Evolutionary conservation across 2,888 invertebrate species (phyloP).

Genomic region (Ophion obscuratus): DNA sequence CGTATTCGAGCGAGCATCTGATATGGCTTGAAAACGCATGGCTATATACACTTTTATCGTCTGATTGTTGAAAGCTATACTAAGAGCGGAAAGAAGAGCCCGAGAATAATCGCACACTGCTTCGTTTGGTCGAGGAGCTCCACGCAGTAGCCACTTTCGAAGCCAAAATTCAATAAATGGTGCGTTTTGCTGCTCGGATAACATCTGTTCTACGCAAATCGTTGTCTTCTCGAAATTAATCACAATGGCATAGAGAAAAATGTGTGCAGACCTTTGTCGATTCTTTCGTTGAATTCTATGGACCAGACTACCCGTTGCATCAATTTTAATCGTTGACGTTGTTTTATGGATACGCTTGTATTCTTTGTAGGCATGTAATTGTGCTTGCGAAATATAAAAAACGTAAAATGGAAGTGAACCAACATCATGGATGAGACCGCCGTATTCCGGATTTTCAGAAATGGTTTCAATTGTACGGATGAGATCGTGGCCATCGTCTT

Average conservation of each 20-base stretch:
- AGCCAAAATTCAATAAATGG: slow-evolving; percentile 44
- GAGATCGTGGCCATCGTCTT: background rate
- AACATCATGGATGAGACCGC: background rate
- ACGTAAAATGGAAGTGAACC: background rate
- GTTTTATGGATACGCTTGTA: slow-evolving; percentile 24
- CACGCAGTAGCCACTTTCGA: slow-evolving; percentile 25
- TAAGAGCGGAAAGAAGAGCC: slow-evolving; percentile 46
- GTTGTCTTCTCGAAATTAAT: slow-evolving; percentile 39
- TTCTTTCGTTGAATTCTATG: slow-evolving; percentile 33
- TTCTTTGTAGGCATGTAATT: slow-evolving; percentile 36
- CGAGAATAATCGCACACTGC: slow-evolving; percentile 49
- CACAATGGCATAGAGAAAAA: slow-evolving; percentile 45
- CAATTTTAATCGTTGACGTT: slow-evolving; percentile 1
- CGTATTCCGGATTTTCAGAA: too few species aligned
- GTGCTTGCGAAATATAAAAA: background rate
- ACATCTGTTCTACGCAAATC: slow-evolving; percentile 37
- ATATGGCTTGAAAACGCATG: slow-evolving; percentile 12
- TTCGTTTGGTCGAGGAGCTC: slow-evolving; percentile 39
- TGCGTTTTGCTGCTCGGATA: slow-evolving; percentile 50
- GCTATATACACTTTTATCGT: slow-evolving; percentile 34
- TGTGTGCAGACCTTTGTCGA: slow-evolving; percentile 18
- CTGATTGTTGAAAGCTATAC: slow-evolving; percentile 46
- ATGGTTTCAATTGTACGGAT: background rate
- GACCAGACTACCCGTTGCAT: slow-evolving; percentile 55
- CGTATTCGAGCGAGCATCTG: background rate